Conservation (phyloP, 1,140 invertebrate genomes). For the Bilobella aurantiaca region DNA sequence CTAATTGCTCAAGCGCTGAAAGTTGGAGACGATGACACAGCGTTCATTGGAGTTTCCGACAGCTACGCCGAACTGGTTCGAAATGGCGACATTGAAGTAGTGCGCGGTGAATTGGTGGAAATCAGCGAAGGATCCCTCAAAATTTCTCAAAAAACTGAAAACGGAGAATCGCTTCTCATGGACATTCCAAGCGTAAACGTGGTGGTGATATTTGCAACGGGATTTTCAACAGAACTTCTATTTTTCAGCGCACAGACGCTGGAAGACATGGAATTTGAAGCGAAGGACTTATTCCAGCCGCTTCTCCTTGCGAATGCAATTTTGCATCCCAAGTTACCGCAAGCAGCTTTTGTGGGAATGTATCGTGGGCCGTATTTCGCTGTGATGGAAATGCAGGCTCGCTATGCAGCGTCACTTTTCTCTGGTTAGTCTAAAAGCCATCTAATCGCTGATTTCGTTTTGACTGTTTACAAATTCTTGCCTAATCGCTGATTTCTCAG, state of each 20-base stretch:
- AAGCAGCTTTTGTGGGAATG: conserved; percentile 1
- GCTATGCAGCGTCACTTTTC: neutral
- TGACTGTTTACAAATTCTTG: too few species aligned
- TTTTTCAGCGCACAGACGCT: neutral
- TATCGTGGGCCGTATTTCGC: neutral
- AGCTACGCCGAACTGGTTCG: neutral
- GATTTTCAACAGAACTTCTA: neutral
- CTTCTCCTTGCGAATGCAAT: neutral
- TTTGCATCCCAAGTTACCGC: neutral
- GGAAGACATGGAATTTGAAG: neutral
- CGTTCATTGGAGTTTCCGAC: neutral
- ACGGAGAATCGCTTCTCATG: neutral
- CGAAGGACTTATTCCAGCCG: neutral
- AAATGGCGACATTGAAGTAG: neutral
- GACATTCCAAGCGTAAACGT: too few species aligned
- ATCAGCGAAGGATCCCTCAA: neutral
- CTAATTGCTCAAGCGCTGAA: neutral
- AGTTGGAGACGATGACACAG: neutral
- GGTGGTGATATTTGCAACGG: conserved; percentile 2
- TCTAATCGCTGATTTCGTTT: too few species aligned
- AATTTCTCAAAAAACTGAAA: neutral
- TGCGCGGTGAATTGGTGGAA: neutral
- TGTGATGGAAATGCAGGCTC: neutral
- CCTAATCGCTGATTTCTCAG: too few species aligned
- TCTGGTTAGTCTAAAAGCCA: neutral